Base-by-base conservation (phyloP, 2,797 vertebrate genomes). In the Phoxinus dragarum region DNA sequence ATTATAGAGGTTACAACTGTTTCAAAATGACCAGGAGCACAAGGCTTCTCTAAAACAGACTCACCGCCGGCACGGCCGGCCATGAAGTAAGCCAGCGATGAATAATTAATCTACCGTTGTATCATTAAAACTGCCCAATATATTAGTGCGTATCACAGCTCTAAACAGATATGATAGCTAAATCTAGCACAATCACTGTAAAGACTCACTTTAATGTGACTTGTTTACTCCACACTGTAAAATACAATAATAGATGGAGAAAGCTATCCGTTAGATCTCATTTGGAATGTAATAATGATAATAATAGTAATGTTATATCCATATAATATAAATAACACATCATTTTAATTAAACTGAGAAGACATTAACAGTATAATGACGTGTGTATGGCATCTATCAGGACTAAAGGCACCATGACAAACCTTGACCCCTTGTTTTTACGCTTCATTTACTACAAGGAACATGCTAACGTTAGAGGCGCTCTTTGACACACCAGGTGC, bases 91-190 rank as follows among this genome's bases (percentile, higher is more conserved):
- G 71, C 69, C 81, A 78, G 78, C 31, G 40, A 79, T 80, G 67
- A 80, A 81, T 84, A 68, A 81, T 81, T 59, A 61, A 87, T 84
- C 38, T 19, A 17, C 56, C 27, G 27, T 68, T 81, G 34, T 42
- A 77, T 69, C 36, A 76, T 61, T 86, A 66, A 71, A 85, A 77
- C 67, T 44, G 42, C 27, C 81, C 67, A 78, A 74, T 80, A 84
- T 69, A 87, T 64, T 64, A 84, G 52, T 68, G 12, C 68, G 23
- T 19, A 79, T 78, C 42, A 77, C 27, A 7, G 10, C 44, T 67
- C 69, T 47, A 86, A 77, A 84, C 74, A 71, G 40, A 80, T 72
- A 44, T 67, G 82, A 73, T 81, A 77, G 73, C 64, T 79, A 31
- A 49, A 66, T 73, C 27, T 59, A 68, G 44, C 49, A 80, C 54